Evolutionary conservation across 2,113 vertebrate genomes (phyloP).

Genomic region (Sarotherodon lohbergeri): DNA sequence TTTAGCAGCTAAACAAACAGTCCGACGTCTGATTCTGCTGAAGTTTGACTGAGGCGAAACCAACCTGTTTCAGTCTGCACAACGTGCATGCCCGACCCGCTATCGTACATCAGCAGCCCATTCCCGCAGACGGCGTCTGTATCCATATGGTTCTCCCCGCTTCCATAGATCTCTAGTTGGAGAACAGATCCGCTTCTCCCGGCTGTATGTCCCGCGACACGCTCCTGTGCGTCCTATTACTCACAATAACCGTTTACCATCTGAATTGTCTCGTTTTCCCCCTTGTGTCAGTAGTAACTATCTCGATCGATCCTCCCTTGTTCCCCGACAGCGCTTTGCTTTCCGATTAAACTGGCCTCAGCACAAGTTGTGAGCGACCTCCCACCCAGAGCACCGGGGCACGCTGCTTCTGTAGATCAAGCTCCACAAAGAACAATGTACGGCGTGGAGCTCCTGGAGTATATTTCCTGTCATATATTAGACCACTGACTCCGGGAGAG

Average conservation of each 20-base stretch:
- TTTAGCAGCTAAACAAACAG: slow-evolving; percentile 4
- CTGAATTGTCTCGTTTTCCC: not conserved
- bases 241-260: not conserved
- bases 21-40: slow-evolving; percentile 16
- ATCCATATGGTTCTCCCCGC: slow-evolving; percentile 15
- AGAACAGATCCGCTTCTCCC: not conserved
- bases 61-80: slow-evolving; percentile 37
- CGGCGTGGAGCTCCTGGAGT: not conserved
- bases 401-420: not conserved
- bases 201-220: not conserved
- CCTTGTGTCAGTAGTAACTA: not conserved
- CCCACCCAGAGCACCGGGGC: slow-evolving; percentile 6
- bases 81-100: slow-evolving; percentile 13
- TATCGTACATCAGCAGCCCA: slow-evolving; percentile 16
- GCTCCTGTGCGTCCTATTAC: not conserved
- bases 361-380: slow-evolving; percentile 41
- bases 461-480: not conserved
- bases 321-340: not conserved
- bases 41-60: slow-evolving; percentile 49
- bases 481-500: slow-evolving; percentile 42
- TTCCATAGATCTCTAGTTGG: slow-evolving; percentile 9
- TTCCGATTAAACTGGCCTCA: not conserved
- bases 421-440: slow-evolving; percentile 45
- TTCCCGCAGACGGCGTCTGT: not conserved
- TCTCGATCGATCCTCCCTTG: not conserved